These are phyloP conservation scores for Apodemus speciosus DNA, from an alignment of 2,113 vertebrate genomes.

Conservation along the genomic window DNA sequence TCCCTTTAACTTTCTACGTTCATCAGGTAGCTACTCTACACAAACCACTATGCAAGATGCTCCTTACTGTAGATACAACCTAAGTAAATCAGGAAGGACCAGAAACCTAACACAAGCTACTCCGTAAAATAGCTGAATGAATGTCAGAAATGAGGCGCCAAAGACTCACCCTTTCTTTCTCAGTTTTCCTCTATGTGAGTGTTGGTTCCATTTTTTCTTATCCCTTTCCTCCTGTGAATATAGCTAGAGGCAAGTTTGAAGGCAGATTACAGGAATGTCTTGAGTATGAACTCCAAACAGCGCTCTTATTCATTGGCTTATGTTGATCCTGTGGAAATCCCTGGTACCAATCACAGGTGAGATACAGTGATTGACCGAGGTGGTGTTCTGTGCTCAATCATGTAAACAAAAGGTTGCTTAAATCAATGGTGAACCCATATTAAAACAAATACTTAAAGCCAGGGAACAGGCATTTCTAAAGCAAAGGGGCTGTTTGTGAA, in stretches of 20 bases:
- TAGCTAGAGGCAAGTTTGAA: not conserved
- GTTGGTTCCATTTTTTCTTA: not conserved
- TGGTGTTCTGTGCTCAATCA: not conserved
- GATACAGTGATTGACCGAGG: not conserved
- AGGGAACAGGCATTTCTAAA: not conserved
- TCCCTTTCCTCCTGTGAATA: not conserved
- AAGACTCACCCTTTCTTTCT: not conserved
- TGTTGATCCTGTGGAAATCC: not conserved
- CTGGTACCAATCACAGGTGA: not conserved
- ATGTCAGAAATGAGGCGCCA: not conserved
- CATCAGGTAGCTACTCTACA: not conserved
- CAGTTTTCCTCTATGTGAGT: not conserved
- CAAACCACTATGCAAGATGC: not conserved
- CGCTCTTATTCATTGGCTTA: not conserved
- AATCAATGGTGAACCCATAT: not conserved
- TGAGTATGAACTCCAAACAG: not conserved
- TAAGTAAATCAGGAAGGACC: not conserved
- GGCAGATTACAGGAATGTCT: not conserved
- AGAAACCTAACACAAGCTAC: not conserved
- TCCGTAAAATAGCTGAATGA: not conserved
- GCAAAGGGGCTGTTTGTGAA: not conserved
- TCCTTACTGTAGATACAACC: not conserved
- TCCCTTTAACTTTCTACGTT: not conserved
- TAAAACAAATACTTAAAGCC: not conserved
- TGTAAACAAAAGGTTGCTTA: not conserved